These are phyloP conservation scores for Ptyas mucosa DNA, from an alignment of 2,113 vertebrate species.

Conservation along the genomic window DNA sequence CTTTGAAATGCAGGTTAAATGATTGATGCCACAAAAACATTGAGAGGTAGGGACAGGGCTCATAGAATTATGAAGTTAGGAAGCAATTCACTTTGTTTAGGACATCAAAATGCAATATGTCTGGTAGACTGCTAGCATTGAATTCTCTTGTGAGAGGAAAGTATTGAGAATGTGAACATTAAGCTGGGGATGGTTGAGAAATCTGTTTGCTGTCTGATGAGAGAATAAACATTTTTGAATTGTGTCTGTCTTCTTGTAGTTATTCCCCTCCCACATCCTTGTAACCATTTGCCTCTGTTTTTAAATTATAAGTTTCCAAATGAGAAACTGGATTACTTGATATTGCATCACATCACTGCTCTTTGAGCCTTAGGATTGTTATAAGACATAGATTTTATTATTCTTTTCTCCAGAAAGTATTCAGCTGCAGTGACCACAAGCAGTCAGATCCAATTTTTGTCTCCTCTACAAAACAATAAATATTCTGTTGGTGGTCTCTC, in stretches of 20 bases:
- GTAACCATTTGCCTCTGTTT: background rate
- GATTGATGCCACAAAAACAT: background rate
- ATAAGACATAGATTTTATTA: background rate
- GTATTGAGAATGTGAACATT: background rate
- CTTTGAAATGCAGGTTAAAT: background rate
- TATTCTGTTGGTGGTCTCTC: slow-evolving; percentile 33
- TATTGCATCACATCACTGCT: background rate
- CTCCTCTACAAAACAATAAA: slow-evolving; percentile 29
- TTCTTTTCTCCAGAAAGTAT: background rate
- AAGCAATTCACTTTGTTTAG: background rate
- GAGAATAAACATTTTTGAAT: background rate
- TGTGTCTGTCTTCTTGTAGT: background rate
- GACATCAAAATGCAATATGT: background rate
- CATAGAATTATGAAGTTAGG: background rate
- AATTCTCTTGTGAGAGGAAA: background rate
- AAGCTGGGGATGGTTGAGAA: background rate
- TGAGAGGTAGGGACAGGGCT: background rate
- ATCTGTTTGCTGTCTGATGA: background rate
- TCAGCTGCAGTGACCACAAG: slow-evolving; percentile 15
- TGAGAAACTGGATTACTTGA: background rate
- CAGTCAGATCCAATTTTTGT: slow-evolving; percentile 31
- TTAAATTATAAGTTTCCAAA: background rate
- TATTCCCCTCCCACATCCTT: background rate
- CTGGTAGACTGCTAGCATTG: background rate
- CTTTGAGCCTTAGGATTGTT: background rate